Percentiles rank a stretch among this genome's conserved stretches.
phyloP scores from a whole-genome alignment of 2,113 vertebrate species.

The Coptodon rendalli region DNA sequence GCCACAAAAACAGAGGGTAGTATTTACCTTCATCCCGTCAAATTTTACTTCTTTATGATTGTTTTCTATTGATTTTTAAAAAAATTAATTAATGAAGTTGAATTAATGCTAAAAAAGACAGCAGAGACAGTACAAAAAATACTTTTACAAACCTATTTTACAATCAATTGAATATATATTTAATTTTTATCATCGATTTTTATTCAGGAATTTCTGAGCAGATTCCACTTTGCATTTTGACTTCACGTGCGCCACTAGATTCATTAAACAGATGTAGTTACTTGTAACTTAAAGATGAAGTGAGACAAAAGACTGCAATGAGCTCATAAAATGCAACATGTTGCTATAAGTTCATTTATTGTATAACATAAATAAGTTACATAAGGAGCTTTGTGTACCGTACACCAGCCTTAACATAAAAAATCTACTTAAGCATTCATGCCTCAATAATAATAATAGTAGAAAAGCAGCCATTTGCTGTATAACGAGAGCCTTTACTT shows the following conservation, averaged over 20 bases:
- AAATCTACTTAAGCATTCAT: background rate
- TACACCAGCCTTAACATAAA: background rate
- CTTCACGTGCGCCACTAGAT: background rate
- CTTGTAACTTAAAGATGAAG: background rate
- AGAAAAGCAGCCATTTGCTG: background rate
- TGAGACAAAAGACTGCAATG: background rate
- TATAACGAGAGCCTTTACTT: background rate
- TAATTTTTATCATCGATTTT: fast-evolving
- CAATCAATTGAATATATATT: background rate
- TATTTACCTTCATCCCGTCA: background rate
- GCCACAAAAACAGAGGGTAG: background rate
- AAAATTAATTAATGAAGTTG: background rate
- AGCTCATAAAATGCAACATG: background rate
- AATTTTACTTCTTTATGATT: background rate
- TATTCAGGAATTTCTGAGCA: background rate
- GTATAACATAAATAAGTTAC: background rate
- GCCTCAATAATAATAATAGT: background rate
- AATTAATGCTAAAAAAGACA: background rate
- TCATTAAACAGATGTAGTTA: background rate
- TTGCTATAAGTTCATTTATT: background rate
- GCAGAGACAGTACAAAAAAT: background rate
- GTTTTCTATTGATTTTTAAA: background rate
- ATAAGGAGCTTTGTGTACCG: background rate
- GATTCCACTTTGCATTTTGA: background rate
- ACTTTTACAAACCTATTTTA: background rate